Evolutionary conservation across 1,140 invertebrate species (phyloP), one percentile per base, ranked within the genome.

Genomic region (Paraescarpia echinospica): DNA sequence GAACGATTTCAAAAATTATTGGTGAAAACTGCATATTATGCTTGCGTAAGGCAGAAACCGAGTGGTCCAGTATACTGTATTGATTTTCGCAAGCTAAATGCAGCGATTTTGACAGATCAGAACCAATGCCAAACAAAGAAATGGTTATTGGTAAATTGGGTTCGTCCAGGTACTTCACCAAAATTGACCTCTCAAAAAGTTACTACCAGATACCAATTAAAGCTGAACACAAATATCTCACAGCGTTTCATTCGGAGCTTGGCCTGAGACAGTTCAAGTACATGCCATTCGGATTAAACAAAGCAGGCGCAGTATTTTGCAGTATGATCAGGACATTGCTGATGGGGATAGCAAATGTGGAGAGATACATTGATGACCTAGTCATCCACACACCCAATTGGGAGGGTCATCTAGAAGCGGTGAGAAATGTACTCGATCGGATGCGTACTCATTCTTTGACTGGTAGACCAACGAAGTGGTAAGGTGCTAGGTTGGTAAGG

Each of bases 1-100:
- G n/a, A n/a, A n/a, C n/a, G n/a, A n/a, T n/a, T n/a, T n/a, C n/a
- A n/a, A n/a, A n/a, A n/a, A n/a, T n/a, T n/a, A n/a, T n/a, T n/a
- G n/a, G n/a, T n/a, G n/a, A n/a, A n/a, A n/a, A n/a, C n/a, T n/a
- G n/a, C n/a, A n/a, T n/a, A n/a, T n/a, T n/a, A n/a, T n/a, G n/a
- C n/a, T n/a, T n/a, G n/a, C n/a, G n/a, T n/a, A n/a, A n/a, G n/a
- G n/a, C n/a, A n/a, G n/a, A n/a, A n/a, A n/a, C n/a, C n/a, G n/a
- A n/a, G n/a, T n/a, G n/a, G n/a, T n/a, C n/a, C 33, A 34, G 92
- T n/a, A n/a, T 59, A 93, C 35, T 94, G 92, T 34, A 89, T 93
- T n/a, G n/a, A n/a, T n/a, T n/a, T n/a, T n/a, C n/a, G n/a, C n/a
- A n/a, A n/a, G n/a, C n/a, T n/a, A n/a, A n/a, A n/a, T n/a, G n/a